Base-by-base conservation (phyloP, 2,888 invertebrate genomes). In the Argyresthia goedartella region DNA sequence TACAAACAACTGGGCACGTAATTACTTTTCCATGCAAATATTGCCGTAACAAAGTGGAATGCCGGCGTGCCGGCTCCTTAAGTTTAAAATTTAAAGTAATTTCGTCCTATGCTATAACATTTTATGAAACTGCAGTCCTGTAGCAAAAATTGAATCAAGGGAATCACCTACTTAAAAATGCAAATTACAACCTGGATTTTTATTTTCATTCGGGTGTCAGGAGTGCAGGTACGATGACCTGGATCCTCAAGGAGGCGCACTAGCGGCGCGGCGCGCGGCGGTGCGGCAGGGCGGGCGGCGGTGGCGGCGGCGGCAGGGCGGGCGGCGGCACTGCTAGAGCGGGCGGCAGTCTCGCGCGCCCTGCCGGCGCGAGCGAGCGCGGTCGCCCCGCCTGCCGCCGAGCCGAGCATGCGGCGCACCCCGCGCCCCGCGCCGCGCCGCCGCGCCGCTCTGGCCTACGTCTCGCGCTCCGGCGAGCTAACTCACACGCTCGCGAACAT, bases 221-320 rank as follows among this genome's bases (percentile, higher is more conserved):
- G 66, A 71, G 73, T 76, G 77, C 74, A 78, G 73, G 78, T 75
- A 77, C 77, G 74, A 81, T 81, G 81, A 80, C 81, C 81, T 79
- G 81, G 64, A 77, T 81, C 8, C 36, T 36, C 7, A 43, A n/a
- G n/a, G n/a, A n/a, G n/a, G n/a, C n/a, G n/a, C n/a, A n/a, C n/a
- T n/a, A n/a, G n/a, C 73, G 71, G 72, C 69, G 69, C 54, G 35
- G 36, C 15, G 67, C 64, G 73, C 65, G 65, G 57, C 67, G 65
- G 61, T 62, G 66, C 65, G 53, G 54, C 56, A 54, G 47, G 50
- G 54, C n/a, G n/a, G n/a, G n/a, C 52, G 56, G 58, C 57, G 60
- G 57, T 53, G 52, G 56, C 56, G n/a, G 60, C 54, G 57, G 62
- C 55, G 59, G 57, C 57, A 54, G 64, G 58, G 58, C 63, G 57